phyloP scores from a whole-genome alignment of 1,140 invertebrate species.

The Notospermus geniculatus region DNA sequence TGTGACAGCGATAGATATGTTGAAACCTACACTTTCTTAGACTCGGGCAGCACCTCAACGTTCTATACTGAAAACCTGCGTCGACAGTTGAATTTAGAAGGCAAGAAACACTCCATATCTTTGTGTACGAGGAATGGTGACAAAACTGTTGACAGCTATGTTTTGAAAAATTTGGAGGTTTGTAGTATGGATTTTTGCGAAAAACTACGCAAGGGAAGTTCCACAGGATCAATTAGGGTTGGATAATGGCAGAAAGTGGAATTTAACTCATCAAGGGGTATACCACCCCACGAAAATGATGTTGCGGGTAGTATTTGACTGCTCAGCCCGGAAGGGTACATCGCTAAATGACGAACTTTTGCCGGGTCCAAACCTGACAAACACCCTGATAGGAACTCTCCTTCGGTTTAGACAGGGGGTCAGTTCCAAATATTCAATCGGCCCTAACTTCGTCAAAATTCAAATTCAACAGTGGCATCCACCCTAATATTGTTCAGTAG shows the following conservation, averaged over 20 bases:
- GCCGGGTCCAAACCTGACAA: conserved; percentile 42
- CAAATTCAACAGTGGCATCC: no score
- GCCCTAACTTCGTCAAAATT: no score
- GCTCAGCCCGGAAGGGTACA: conserved; percentile 27
- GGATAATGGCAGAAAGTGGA: conserved; percentile 13
- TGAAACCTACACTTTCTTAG: background rate
- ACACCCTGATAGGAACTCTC: no score
- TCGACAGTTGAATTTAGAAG: background rate
- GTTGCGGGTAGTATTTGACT: conserved; percentile 18
- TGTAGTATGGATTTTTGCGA: background rate
- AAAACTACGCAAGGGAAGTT: background rate
- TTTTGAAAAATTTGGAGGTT: background rate
- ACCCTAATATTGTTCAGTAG: no score
- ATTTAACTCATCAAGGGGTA: conserved; percentile 28
- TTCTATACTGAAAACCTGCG: background rate
- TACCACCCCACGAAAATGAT: conserved; percentile 23
- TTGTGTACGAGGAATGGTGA: no score
- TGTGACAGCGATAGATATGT: background rate
- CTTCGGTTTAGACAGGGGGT: no score
- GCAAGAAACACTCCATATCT: background rate
- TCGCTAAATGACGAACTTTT: conserved; percentile 32
- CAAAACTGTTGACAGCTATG: background rate
- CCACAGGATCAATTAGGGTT: no score
- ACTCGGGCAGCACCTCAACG: background rate
- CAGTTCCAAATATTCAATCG: no score